Conservation (phyloP, 2,888 invertebrate species). For the Cerceris ruficornis region DNA sequence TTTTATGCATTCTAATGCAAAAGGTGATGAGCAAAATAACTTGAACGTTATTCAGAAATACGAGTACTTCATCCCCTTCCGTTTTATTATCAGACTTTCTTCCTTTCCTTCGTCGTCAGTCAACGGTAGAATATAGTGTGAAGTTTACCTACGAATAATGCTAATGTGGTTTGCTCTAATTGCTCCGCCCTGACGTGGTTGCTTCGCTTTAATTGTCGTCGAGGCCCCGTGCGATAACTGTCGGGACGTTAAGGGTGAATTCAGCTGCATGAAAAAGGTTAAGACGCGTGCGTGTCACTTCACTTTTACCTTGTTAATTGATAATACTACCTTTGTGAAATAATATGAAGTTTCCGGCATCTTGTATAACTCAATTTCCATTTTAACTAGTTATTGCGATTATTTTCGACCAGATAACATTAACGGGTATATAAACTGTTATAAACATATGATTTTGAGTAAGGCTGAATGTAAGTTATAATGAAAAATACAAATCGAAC, state of each 20-base stretch:
- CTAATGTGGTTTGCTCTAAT: conserved; percentile 56
- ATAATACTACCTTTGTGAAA: conserved; percentile 34
- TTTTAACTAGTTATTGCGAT: conserved; percentile 6
- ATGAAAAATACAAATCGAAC: too few species aligned
- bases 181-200: conserved; percentile 44
- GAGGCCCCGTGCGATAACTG: conserved; percentile 52
- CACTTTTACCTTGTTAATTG: conserved; percentile 33
- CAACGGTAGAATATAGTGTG: not conserved
- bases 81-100: not conserved
- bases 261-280: conserved; percentile 32
- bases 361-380: conserved; percentile 11
- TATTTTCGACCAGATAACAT: conserved; percentile 7
- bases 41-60: too few species aligned
- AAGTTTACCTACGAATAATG: conserved; percentile 31
- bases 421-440: not conserved
- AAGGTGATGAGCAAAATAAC: too few species aligned
- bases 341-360: conserved; percentile 18
- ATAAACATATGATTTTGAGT: too few species aligned
- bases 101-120: conserved; percentile 4
- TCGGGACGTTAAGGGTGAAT: conserved; percentile 46
- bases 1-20: too few species aligned
- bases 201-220: conserved; percentile 54
- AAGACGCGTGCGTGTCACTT: conserved; percentile 35
- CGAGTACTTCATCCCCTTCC: not conserved
- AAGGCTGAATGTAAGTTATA: not conserved